Percentiles rank a stretch among this genome's conserved stretches.
Conservation (phyloP, 1,140 invertebrate genomes). For the Bombus haemorrhoidalis region DNA sequence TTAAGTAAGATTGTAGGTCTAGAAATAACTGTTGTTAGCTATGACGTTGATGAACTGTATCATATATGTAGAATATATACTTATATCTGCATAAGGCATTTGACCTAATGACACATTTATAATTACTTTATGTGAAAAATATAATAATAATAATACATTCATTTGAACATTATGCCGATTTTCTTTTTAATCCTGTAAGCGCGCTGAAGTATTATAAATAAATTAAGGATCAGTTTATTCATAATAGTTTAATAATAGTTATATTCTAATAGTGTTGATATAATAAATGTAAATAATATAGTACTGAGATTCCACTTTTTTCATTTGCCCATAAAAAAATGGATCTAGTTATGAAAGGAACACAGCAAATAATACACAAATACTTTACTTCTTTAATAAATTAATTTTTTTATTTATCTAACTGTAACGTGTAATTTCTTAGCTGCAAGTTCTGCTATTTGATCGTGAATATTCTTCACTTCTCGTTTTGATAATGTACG, state of each 20-base stretch:
- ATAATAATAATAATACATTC: slow-evolving; percentile 77
- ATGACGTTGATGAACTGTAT: slow-evolving; percentile 55
- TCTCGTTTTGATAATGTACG: slow-evolving; percentile 93
- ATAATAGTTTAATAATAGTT: no score
- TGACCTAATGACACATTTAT: slow-evolving; percentile 73
- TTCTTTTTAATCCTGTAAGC: background rate
- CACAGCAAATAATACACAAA: background rate
- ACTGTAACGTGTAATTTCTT: slow-evolving; percentile 88
- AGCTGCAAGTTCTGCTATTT: slow-evolving; percentile 87
- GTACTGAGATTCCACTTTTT: no score
- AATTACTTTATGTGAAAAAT: slow-evolving; percentile 76
- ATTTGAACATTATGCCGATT: slow-evolving; percentile 48
- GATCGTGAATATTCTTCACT: slow-evolving; percentile 92
- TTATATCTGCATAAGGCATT: slow-evolving; percentile 71
- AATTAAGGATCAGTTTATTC: slow-evolving; percentile 7
- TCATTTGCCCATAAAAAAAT: background rate
- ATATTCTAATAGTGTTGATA: no score
- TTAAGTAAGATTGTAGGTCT: slow-evolving; percentile 61
- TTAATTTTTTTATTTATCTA: slow-evolving; percentile 83
- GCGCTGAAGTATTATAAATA: background rate
- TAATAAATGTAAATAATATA: no score
- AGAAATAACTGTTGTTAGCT: slow-evolving; percentile 70
- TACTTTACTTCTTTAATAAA: background rate
- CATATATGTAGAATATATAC: slow-evolving; percentile 59
- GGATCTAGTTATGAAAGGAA: background rate